Conservation (phyloP, 2,888 invertebrate species). For the Zygogramma bicolorata region DNA sequence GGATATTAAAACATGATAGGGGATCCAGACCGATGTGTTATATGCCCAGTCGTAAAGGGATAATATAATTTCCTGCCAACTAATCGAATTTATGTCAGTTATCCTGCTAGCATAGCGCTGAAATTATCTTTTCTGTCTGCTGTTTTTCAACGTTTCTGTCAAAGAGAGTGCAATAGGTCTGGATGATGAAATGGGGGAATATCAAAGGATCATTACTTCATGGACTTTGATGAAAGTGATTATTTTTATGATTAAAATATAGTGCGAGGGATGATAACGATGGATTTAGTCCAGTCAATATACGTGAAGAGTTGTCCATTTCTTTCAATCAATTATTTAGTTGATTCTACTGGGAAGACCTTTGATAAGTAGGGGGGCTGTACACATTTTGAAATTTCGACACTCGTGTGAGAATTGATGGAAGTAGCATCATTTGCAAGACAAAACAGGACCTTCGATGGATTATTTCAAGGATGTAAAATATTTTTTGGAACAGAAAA, state of each 20-base stretch:
- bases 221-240: background rate
- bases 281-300: background rate
- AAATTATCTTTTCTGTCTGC: conserved; percentile 2
- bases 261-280: background rate
- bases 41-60: conserved; percentile 2
- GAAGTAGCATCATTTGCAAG: too few species aligned
- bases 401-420: too few species aligned
- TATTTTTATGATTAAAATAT: background rate
- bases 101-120: background rate
- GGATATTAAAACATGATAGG: conserved; percentile 1
- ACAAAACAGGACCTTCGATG: too few species aligned
- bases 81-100: conserved; percentile 9
- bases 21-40: background rate
- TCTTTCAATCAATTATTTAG: too few species aligned
- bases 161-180: background rate
- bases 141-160: background rate
- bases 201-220: background rate
- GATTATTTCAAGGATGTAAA: too few species aligned
- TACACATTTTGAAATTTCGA: too few species aligned
- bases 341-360: too few species aligned
- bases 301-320: background rate
- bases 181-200: background rate
- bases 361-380: too few species aligned
- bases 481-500: too few species aligned
- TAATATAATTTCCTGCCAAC: conserved; percentile 9